A percentile compares a stretch with the other conserved stretches of the same genome.
These are phyloP conservation scores for Thyatira batis DNA, from an alignment of 2,888 invertebrate species.

Conservation along the genomic window DNA sequence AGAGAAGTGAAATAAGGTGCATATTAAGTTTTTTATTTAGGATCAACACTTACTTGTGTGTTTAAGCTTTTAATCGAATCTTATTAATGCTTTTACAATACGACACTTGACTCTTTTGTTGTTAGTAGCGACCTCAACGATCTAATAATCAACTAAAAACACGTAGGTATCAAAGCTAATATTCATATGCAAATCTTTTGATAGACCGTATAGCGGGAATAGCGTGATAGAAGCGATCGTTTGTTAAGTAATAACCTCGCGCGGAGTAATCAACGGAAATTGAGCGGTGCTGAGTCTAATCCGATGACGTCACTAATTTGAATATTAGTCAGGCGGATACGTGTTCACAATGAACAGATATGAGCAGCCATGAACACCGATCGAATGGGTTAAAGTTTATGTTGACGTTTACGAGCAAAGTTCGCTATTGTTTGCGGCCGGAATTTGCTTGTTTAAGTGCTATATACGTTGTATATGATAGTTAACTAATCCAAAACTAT, in stretches of 20 bases:
- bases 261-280: conserved; percentile 40
- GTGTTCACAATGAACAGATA: conserved; percentile 34
- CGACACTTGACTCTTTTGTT: too few species aligned
- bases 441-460: conserved; percentile 32
- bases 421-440: conserved; percentile 35
- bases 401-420: conserved; percentile 43
- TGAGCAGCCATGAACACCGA: conserved; percentile 14
- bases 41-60: too few species aligned
- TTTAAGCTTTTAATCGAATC: too few species aligned
- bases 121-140: too few species aligned
- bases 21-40: too few species aligned
- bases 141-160: too few species aligned
- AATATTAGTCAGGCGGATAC: conserved; percentile 42
- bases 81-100: too few species aligned
- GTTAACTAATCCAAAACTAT: conserved; percentile 20
- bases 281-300: conserved; percentile 36
- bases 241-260: conserved; percentile 11
- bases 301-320: conserved; percentile 51
- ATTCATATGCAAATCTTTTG: background rate
- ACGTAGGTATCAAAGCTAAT: too few species aligned
- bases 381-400: conserved; percentile 27
- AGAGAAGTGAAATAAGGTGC: too few species aligned
- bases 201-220: conserved; percentile 14
- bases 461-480: conserved; percentile 20
- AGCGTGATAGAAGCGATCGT: background rate